Conservation (phyloP, 2,797 vertebrate genomes). For the Crypturellus tataupa region DNA sequence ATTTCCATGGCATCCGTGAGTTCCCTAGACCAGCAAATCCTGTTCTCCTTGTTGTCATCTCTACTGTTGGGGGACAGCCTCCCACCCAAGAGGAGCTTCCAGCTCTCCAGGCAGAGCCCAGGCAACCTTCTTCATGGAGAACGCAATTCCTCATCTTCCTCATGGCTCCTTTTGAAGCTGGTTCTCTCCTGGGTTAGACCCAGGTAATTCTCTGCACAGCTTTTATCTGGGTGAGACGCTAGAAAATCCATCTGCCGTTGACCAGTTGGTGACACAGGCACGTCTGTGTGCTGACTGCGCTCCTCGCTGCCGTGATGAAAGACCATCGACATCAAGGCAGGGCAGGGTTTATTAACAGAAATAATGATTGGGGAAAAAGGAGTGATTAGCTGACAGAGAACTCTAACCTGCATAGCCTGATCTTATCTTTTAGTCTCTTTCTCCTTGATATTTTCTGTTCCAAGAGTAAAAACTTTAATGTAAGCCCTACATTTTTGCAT, state of each 20-base stretch:
- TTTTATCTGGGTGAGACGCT: not conserved
- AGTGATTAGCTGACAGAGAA: conserved; percentile 33
- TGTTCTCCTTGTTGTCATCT: not conserved
- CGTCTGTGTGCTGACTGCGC: not conserved
- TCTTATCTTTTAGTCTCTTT: conserved; percentile 38
- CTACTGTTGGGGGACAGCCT: not conserved
- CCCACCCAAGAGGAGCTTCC: not conserved
- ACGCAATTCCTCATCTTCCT: too few species aligned
- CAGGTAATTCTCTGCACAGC: not conserved
- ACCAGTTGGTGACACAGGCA: not conserved
- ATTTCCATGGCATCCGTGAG: fast-evolving
- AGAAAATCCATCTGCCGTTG: not conserved
- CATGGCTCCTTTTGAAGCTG: not conserved
- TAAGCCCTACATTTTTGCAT: conserved; percentile 72
- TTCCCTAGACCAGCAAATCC: not conserved
- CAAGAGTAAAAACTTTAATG: conserved; percentile 73
- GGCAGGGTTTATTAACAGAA: conserved; percentile 41
- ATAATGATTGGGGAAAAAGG: conserved; percentile 41
- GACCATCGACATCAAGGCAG: not conserved
- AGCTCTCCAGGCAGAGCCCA: not conserved
- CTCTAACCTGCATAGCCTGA: conserved; percentile 38
- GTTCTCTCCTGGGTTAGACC: not conserved
- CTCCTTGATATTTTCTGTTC: conserved; percentile 57
- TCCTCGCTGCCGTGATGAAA: not conserved
- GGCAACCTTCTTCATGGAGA: not conserved